A percentile compares a stretch with the other conserved stretches of the same genome.
Conservation (phyloP, 1,140 invertebrate genomes). For the Penaeus vannamei region DNA sequence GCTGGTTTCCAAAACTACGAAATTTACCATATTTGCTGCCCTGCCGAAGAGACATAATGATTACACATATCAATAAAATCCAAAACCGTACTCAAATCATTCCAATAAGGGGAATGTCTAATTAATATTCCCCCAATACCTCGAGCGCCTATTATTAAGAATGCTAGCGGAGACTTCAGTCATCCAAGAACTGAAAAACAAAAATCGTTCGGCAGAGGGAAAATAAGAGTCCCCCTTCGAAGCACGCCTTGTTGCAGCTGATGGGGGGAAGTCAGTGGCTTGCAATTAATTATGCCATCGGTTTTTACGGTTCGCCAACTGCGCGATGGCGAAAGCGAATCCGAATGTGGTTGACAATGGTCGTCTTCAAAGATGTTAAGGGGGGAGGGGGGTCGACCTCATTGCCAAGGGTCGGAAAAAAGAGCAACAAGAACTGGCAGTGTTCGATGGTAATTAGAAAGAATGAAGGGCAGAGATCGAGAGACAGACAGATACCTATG, state of each 20-base stretch:
- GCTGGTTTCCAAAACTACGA: too few relatives aligned
- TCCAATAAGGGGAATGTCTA: too few relatives aligned
- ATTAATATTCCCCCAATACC: too few relatives aligned
- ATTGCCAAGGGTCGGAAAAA: background rate
- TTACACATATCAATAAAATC: too few relatives aligned
- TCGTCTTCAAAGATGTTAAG: slow-evolving; percentile 39
- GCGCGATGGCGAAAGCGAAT: slow-evolving; percentile 45
- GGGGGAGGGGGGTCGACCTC: background rate
- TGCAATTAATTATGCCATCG: slow-evolving; percentile 58
- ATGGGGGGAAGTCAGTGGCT: slow-evolving; percentile 50
- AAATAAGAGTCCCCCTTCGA: slow-evolving; percentile 24
- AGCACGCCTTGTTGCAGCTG: slow-evolving; percentile 55
- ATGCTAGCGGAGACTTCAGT: too few relatives aligned
- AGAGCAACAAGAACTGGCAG: background rate
- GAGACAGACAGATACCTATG: background rate
- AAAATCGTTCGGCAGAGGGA: background rate
- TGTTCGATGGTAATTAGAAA: background rate
- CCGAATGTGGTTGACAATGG: slow-evolving; percentile 45
- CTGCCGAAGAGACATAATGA: too few relatives aligned
- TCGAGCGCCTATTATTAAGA: too few relatives aligned
- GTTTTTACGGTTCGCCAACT: slow-evolving; percentile 39
- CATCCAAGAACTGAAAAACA: slow-evolving; percentile 5
- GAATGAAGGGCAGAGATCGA: background rate
- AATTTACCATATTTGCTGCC: too few relatives aligned
- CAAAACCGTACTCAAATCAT: too few relatives aligned